Evolutionary conservation across 1,140 invertebrate genomes (phyloP).

Genomic region (Drosophila pachea): DNA sequence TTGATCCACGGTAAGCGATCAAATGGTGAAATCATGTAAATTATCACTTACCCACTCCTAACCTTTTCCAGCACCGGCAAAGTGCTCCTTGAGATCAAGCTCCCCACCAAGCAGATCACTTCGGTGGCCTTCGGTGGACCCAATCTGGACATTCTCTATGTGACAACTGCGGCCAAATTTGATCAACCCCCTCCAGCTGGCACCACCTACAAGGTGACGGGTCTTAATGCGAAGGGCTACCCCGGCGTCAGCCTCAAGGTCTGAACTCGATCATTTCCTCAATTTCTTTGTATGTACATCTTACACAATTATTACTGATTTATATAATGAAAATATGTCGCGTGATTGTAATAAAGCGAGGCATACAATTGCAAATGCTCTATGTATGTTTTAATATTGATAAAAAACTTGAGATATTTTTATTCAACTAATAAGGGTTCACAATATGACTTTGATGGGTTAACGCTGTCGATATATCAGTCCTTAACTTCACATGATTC

Average conservation of each 20-base stretch:
- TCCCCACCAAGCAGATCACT: conserved; percentile 86
- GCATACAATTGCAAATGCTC: not conserved
- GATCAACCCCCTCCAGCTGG: conserved; percentile 83
- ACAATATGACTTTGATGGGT: conserved; percentile 21
- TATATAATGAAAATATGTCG: conserved; percentile 30
- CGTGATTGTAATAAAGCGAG: conserved; percentile 4
- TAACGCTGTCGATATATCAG: conserved; percentile 8
- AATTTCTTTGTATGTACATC: not conserved
- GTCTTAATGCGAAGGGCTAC: conserved; percentile 83
- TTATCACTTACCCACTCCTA: not conserved
- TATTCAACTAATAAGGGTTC: not conserved
- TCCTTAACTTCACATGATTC: conserved; percentile 4
- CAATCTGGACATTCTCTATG: conserved; percentile 86
- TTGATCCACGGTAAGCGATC: conserved; percentile 66
- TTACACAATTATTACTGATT: conserved; percentile 4
- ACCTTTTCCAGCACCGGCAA: conserved; percentile 57
- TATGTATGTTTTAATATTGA: conserved; percentile 17
- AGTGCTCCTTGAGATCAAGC: conserved; percentile 71
- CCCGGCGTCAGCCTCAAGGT: conserved; percentile 57
- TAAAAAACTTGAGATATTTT: conserved; percentile 16
- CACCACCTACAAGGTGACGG: conserved; percentile 85
- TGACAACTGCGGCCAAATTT: conserved; percentile 85
- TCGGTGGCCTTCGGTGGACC: conserved; percentile 89
- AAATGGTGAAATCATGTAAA: not conserved
- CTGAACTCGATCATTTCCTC: conserved; percentile 29